Evolutionary conservation across 2,797 vertebrate genomes (phyloP).

Genomic region (Cercopithecus hamlyni): DNA sequence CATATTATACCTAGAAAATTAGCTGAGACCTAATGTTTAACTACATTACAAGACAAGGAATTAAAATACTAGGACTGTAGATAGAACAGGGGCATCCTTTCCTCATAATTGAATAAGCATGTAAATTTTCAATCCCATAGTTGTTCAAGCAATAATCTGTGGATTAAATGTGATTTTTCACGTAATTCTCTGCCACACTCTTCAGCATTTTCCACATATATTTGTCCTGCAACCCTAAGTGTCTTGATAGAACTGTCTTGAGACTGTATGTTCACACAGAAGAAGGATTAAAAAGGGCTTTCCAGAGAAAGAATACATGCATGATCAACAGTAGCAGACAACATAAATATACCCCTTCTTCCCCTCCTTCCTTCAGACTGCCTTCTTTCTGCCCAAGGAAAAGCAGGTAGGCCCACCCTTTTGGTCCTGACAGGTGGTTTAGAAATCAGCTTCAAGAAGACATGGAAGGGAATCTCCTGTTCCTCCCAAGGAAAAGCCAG

Average conservation of each 20-base stretch:
- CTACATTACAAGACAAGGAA: background rate
- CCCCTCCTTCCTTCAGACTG: background rate
- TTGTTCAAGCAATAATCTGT: background rate
- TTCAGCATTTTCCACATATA: background rate
- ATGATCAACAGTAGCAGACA: background rate
- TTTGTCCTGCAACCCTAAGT: background rate
- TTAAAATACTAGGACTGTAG: background rate
- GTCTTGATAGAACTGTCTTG: background rate
- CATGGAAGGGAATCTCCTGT: background rate
- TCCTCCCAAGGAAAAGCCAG: background rate
- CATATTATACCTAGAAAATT: slow-evolving; percentile 32
- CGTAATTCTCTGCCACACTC: background rate
- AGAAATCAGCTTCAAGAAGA: background rate
- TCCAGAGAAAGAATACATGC: background rate
- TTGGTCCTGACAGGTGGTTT: background rate
- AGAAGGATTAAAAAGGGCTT: background rate
- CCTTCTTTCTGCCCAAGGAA: background rate
- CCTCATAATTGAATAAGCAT: background rate
- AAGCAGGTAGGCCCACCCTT: background rate
- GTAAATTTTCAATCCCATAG: background rate
- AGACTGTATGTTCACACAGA: background rate
- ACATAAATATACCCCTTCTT: background rate
- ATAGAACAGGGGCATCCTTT: background rate
- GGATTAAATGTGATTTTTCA: slow-evolving; percentile 9
- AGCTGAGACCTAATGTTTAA: slow-evolving; percentile 42